Percentiles rank a stretch among this genome's conserved stretches.
These are phyloP conservation scores for Synergus itoensis DNA, from an alignment of 2,888 invertebrate species.

Conservation along the genomic window DNA sequence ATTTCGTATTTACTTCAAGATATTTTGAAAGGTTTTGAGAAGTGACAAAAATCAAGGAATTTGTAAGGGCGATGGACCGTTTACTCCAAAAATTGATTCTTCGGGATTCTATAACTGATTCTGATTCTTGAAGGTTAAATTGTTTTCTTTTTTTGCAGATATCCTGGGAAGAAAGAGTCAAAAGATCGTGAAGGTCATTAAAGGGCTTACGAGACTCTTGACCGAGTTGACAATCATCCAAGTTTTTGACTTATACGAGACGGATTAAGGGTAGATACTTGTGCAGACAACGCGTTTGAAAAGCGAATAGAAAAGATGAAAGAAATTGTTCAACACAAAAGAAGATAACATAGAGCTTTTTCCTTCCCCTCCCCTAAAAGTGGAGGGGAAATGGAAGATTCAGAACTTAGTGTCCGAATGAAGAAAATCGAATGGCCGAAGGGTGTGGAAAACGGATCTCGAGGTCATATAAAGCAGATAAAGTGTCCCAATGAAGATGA, in stretches of 20 bases:
- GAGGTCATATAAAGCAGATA: conserved; percentile 21
- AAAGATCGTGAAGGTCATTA: conserved; percentile 13
- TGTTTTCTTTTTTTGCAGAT: neutral
- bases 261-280: conserved; percentile 12
- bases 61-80: too few relatives aligned
- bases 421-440: conserved; percentile 24
- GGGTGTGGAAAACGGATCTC: conserved; percentile 1
- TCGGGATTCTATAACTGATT: too few relatives aligned
- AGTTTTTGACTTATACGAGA: neutral
- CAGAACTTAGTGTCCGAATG: neutral
- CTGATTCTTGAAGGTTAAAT: neutral
- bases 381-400: conserved; percentile 27
- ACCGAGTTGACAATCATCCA: conserved; percentile 10
- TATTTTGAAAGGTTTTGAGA: too few relatives aligned
- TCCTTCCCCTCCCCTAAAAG: conserved; percentile 1
- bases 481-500: conserved; percentile 11
- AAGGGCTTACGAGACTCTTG: conserved; percentile 8
- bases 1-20: too few relatives aligned
- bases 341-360: neutral
- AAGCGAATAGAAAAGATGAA: neutral
- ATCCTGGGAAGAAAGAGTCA: conserved; percentile 18
- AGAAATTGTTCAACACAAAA: neutral
- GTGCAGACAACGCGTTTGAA: neutral
- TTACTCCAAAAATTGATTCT: too few relatives aligned
- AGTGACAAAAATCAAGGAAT: too few relatives aligned